phyloP scores from a whole-genome alignment of 2,113 vertebrate species.

The Rhynchopsitta pachyrhyncha region DNA sequence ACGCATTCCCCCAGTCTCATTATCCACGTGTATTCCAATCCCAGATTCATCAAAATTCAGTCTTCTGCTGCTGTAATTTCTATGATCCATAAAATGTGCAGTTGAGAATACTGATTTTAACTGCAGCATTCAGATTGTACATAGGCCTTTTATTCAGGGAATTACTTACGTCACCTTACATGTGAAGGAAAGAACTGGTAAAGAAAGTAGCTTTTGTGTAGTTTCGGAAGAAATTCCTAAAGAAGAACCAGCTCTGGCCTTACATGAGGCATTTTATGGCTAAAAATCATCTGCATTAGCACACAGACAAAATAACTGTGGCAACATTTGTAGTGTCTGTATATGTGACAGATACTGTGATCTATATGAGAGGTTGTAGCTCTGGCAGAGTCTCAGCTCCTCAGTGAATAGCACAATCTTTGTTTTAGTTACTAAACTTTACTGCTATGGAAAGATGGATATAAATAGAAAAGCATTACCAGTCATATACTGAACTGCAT shows the following conservation, averaged over 20 bases:
- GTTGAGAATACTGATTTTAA: conserved; percentile 14
- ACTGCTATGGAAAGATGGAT: neutral
- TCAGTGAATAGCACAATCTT: neutral
- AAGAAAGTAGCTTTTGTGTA: neutral
- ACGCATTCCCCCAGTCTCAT: neutral
- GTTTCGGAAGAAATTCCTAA: neutral
- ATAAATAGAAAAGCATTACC: neutral
- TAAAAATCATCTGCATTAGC: neutral
- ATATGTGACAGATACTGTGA: neutral
- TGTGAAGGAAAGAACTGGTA: neutral
- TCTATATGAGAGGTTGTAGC: conserved; percentile 16
- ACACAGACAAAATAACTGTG: neutral
- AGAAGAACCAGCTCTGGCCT: neutral
- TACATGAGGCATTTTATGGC: neutral
- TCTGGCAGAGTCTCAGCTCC: neutral
- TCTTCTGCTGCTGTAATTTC: neutral
- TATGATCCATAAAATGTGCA: neutral
- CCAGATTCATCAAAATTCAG: neutral
- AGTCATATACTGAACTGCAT: neutral
- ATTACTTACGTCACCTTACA: neutral
- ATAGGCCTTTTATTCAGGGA: neutral
- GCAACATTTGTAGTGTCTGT: neutral
- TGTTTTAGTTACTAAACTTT: conserved; percentile 15
- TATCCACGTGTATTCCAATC: neutral
- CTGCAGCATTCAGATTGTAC: neutral